These are phyloP conservation scores for Acanthochromis polyacanthus DNA, from an alignment of 2,113 vertebrate genomes.

Conservation along the genomic window DNA sequence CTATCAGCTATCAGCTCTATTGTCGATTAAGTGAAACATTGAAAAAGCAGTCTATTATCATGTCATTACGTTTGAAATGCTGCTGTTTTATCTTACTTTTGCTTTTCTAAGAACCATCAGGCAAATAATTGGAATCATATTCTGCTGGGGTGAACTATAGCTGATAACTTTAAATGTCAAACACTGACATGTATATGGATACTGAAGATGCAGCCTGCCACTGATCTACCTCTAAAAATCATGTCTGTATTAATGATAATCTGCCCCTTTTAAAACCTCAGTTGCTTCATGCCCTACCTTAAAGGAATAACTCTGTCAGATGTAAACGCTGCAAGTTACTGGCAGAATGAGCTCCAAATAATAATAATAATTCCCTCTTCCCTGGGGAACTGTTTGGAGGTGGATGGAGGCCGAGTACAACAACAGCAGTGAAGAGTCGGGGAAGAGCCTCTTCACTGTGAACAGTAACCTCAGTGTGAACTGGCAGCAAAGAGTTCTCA, in stretches of 20 bases:
- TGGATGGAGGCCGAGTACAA: constrained; percentile 74
- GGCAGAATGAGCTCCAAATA: constrained; percentile 1
- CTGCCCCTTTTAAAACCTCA: too few species aligned
- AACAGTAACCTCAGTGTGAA: constrained; percentile 84
- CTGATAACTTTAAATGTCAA: background rate
- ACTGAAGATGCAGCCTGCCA: background rate
- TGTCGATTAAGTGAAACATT: too few species aligned
- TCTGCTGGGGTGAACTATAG: too few species aligned
- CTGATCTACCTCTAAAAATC: background rate
- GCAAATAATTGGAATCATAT: too few species aligned
- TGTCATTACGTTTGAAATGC: too few species aligned
- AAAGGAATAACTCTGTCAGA: background rate
- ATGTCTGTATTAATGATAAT: too few species aligned
- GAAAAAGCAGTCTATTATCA: too few species aligned
- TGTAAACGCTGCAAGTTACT: background rate
- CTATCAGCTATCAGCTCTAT: too few species aligned
- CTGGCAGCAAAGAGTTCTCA: constrained; percentile 74
- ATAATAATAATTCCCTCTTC: constrained; percentile 10
- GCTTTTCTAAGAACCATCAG: too few species aligned
- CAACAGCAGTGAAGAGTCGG: constrained; percentile 69
- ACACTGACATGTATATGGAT: background rate
- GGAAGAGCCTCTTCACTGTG: constrained; percentile 69
- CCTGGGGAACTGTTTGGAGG: constrained; percentile 31
- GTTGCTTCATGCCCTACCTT: too few species aligned
- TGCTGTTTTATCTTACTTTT: too few species aligned